Evolutionary conservation across 2,797 vertebrate genomes (phyloP), one percentile per base, ranked within the genome.

Genomic region (Enteromius treurensis): DNA sequence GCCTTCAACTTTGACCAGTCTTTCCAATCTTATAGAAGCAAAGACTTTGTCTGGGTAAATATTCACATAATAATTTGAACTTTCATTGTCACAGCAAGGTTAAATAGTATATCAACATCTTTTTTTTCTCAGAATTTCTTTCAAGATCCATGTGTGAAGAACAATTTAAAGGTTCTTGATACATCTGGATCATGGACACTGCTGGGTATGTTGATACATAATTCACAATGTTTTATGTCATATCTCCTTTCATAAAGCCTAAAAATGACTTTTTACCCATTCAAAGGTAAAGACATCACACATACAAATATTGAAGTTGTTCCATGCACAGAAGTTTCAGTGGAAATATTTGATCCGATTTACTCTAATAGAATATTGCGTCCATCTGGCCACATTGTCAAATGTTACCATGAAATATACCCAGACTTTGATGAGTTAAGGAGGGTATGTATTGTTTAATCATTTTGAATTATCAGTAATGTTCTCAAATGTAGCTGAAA

Each of bases 1-100:
- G 92, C 94, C 0, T 96, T 96, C 85, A 87, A 92, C 77, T 96
- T 96, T 89, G 95, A 96, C 86, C 90, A 95, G 88, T 88, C 85
- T 68, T 95, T 96, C 84, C 93, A 93, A 78, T 47, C 91, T 67
- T 94, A 95, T 69, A 92, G 90, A 77, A 94, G 91, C 86, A 92
- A 96, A 73, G 93, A 95, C 5, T 96, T 96, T 90, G 78, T 92
- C 45, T 87, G 55, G 93, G 95, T 96, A 92, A 78, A 58, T 76
- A 76, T 76, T 76, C 7, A 40, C 15, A 32, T 17, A 53, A 13
- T 55, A 29, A 49, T 84, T 15, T 21, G 32, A 17, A 23, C n/a
- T 42, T 65, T 68, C 4, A 6, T 7, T 79, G 19, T 51, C 13
- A 51, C 6, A 40, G 64, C 29, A 69, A 68, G 11, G 40, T 21